These are phyloP conservation scores for Eurystomus glaucurus DNA, from an alignment of 2,797 vertebrate species.

Conservation along the genomic window DNA sequence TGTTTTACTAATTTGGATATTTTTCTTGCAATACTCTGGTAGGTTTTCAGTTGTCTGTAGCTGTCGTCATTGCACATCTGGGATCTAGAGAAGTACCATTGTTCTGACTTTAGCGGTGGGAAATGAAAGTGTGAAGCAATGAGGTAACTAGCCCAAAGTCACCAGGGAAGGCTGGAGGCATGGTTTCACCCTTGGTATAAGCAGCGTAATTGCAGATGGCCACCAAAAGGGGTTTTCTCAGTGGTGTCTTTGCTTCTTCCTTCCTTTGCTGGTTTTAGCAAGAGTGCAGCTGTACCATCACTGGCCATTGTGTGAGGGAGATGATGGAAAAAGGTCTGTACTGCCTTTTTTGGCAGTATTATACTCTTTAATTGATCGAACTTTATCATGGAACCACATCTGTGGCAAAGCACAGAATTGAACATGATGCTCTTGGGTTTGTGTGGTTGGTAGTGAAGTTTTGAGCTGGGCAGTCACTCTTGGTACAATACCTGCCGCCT, in stretches of 20 bases:
- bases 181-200: not conserved
- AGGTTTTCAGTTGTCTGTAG: not conserved
- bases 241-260: not conserved
- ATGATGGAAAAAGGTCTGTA: not conserved
- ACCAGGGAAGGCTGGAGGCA: not conserved
- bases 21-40: not conserved
- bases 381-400: not conserved
- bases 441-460: not conserved
- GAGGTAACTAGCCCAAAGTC: not conserved
- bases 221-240: not conserved
- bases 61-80: not conserved
- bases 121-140: fast-evolving
- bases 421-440: not conserved
- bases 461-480: not conserved
- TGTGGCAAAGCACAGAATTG: not conserved
- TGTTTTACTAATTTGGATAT: not conserved
- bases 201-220: not conserved
- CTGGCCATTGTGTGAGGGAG: not conserved
- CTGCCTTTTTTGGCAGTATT: not conserved
- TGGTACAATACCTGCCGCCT: not conserved
- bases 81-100: not conserved
- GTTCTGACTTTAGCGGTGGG: not conserved
- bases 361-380: not conserved
- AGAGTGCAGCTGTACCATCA: not conserved
- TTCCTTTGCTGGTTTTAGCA: not conserved